Conservation (phyloP, 2,888 invertebrate genomes). For the Apotomis betuletana region DNA sequence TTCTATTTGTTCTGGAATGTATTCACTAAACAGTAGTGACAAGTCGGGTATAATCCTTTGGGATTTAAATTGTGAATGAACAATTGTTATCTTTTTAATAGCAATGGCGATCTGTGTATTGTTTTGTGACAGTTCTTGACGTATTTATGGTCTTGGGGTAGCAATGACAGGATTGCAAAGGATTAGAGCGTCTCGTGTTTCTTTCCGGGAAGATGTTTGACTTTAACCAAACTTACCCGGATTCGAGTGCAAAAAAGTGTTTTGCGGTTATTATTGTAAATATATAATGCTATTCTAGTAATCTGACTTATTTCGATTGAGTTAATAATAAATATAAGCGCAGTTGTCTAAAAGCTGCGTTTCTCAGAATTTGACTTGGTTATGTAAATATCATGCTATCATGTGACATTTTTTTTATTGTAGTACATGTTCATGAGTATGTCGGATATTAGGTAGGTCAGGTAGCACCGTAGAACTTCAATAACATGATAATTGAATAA, state of each 20-base stretch:
- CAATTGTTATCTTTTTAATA: constrained; percentile 16
- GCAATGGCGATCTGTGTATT: constrained; percentile 16
- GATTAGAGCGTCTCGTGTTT: constrained; percentile 23
- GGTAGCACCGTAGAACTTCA: not conserved
- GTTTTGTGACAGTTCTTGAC: constrained; percentile 33
- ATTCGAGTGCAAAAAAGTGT: constrained; percentile 3
- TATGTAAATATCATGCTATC: too few species aligned
- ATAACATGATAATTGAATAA: constrained; percentile 12
- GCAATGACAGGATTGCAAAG: constrained; percentile 56
- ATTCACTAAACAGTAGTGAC: constrained; percentile 34
- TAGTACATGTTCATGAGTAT: too few species aligned
- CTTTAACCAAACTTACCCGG: constrained; percentile 3
- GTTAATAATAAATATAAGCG: not conserved
- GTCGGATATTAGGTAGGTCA: too few species aligned
- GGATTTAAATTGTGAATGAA: constrained; percentile 31
- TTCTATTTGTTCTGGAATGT: not conserved
- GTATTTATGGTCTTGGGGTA: constrained; percentile 48
- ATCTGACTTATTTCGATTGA: not conserved
- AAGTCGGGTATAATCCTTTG: constrained; percentile 33
- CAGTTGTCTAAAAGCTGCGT: not conserved
- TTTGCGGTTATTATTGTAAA: too few species aligned
- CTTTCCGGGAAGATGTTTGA: constrained; percentile 38
- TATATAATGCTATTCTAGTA: not conserved
- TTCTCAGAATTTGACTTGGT: too few species aligned
- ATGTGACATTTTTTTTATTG: too few species aligned